Base-by-base conservation (phyloP, 2,113 vertebrate genomes). In the Vulpes ferrilata region DNA sequence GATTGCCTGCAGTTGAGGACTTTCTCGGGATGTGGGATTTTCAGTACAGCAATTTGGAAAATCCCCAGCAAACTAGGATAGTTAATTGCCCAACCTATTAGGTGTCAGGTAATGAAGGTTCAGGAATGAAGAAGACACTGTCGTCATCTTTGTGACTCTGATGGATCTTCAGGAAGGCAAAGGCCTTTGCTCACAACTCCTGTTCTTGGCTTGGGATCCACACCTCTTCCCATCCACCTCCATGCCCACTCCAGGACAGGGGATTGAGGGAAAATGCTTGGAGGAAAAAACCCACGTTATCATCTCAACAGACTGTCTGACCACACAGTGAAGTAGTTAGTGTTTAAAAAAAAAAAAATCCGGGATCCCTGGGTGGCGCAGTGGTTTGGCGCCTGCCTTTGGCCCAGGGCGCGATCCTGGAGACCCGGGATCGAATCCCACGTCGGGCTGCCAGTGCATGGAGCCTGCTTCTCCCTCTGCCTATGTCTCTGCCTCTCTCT, bases 191-290 rank as follows among this genome's bases (percentile, higher is more conserved):
- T 5, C 11, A 12, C 7, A 55, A 17, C 19, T 69, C 35, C 10
- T 38, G 17, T 35, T 80, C 65, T 64, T 69, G 20, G 20, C 60
- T 62, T 53, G 25, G 60, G 16, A 19, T n/a, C 7, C 57, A 88
- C 30, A 19, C 8, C 9, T 60, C 73, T 19, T 48, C 48, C 25
- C 0, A 0, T 0, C 0, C 11, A 53, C 38, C 4, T 57, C 32
- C 5, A 82, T 17, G 62, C 9, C 23, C 32, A 38, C 5, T 7
- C 2, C 22, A 55, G 5, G 22, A 22, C 27, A 83, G 17, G 3
- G 2, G 32, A 57, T 27, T 4, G 22, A 32, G 19, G 23, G 48
- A 35, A 83, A 83, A 57, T 57, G 22, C 38, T 71, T 71, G 30
- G 5, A 88, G 55, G 55, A 57, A 74, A 88, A 93, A 60, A 7